Percentiles rank a stretch among this genome's conserved stretches.
phyloP scores from a whole-genome alignment of 2,888 invertebrate genomes.

The Caradrina clavipalpis region DNA sequence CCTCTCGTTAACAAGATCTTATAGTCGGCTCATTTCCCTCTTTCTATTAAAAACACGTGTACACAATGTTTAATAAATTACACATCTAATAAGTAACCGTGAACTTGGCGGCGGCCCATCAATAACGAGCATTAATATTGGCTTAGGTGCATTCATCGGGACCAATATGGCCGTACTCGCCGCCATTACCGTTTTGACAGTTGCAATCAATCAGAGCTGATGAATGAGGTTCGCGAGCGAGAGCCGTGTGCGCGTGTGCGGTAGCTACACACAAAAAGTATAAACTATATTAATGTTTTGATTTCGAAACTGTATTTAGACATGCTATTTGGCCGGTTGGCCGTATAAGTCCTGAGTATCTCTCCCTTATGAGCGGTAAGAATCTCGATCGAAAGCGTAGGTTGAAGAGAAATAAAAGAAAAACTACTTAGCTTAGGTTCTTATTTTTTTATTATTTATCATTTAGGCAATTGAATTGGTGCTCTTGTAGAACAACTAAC shows the following conservation, averaged over 20 bases:
- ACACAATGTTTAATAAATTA: constrained; percentile 84
- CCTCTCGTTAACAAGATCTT: constrained; percentile 71
- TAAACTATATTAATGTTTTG: constrained; percentile 59
- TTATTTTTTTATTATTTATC: no score
- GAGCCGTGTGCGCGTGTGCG: constrained; percentile 75
- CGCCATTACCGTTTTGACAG: constrained; percentile 89
- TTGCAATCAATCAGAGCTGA: constrained; percentile 90
- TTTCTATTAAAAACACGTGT: constrained; percentile 67
- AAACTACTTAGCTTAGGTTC: no score
- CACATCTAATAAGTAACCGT: constrained; percentile 86
- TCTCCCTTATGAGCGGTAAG: constrained; percentile 38
- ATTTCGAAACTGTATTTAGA: constrained; percentile 59
- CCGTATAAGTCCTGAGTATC: constrained; percentile 51
- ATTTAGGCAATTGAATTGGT: constrained; percentile 1
- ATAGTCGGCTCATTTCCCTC: constrained; percentile 75
- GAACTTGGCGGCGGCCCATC: constrained; percentile 85
- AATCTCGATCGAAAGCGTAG: constrained; percentile 46
- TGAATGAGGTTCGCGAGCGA: constrained; percentile 85
- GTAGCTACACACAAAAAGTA: constrained; percentile 73
- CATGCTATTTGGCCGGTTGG: constrained; percentile 56
- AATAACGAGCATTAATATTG: constrained; percentile 87
- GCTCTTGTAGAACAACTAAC: neutral
- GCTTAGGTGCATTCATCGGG: constrained; percentile 85
- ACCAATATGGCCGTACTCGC: constrained; percentile 85
- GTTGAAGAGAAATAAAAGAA: constrained; percentile 8